Evolutionary conservation across 2,888 invertebrate species (phyloP).

Genomic region (Dilophus febrilis): DNA sequence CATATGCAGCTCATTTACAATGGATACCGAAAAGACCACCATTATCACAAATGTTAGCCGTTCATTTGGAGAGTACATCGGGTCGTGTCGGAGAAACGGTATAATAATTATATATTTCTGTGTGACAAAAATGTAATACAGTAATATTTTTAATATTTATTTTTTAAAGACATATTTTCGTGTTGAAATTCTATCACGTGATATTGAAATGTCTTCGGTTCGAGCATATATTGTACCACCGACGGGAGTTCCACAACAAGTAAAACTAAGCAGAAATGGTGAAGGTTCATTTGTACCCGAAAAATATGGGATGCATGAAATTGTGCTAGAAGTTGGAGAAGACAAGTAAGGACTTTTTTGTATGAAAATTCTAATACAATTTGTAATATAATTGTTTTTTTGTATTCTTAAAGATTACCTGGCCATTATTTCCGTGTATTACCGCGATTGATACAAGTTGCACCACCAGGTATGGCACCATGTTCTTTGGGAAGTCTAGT

Average conservation of each 20-base stretch:
- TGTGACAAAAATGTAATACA: too few species aligned
- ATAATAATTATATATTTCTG: constrained; percentile 21
- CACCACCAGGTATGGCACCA: constrained; percentile 85
- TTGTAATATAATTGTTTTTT: constrained; percentile 1
- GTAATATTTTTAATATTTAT: too few species aligned
- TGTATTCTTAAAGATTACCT: constrained; percentile 21
- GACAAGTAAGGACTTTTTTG: constrained; percentile 28
- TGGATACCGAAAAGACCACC: constrained; percentile 76
- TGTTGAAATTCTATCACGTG: constrained; percentile 50
- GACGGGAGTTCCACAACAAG: constrained; percentile 44
- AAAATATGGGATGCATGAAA: constrained; percentile 85
- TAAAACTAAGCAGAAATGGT: constrained; percentile 51
- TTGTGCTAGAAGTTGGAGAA: constrained; percentile 46
- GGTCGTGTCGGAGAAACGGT: constrained; percentile 77
- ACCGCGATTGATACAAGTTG: constrained; percentile 72
- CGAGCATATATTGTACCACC: constrained; percentile 64
- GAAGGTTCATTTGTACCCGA: constrained; percentile 73
- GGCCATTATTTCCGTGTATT: constrained; percentile 71
- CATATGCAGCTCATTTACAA: constrained; percentile 83
- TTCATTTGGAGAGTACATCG: constrained; percentile 66
- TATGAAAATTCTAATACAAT: not conserved
- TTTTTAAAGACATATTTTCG: constrained; percentile 57
- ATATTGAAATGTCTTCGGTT: constrained; percentile 54
- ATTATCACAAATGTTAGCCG: constrained; percentile 62
- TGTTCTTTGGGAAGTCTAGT: constrained; percentile 90